These are phyloP conservation scores for Parnassius glacialis DNA, from an alignment of 2,888 invertebrate species.

Conservation along the genomic window DNA sequence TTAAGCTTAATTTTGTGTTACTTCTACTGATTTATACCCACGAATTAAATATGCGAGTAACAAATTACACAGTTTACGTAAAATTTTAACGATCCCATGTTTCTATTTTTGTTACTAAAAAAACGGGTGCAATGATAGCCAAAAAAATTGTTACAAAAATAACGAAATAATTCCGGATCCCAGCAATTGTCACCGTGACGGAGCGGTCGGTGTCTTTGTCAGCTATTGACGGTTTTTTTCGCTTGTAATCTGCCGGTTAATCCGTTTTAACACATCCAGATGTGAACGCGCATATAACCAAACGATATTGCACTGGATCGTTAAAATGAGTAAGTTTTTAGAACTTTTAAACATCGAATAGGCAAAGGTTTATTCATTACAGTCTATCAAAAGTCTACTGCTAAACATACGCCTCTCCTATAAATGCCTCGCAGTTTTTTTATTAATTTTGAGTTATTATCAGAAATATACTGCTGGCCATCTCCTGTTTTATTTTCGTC, in stretches of 20 bases:
- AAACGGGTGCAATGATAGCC: conserved; percentile 46
- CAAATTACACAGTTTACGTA: not conserved
- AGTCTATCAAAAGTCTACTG: no score
- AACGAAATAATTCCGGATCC: conserved; percentile 68
- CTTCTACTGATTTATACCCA: no score
- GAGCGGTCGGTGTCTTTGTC: conserved; percentile 73
- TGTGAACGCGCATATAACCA: conserved; percentile 52
- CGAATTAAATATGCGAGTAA: no score
- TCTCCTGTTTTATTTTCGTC: no score
- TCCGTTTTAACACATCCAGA: conserved; percentile 79
- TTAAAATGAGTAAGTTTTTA: not conserved
- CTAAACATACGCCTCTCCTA: no score
- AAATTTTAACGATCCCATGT: conserved; percentile 34
- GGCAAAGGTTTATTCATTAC: no score
- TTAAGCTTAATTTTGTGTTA: no score
- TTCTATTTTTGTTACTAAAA: conserved; percentile 42
- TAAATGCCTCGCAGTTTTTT: no score
- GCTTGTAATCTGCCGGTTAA: conserved; percentile 74
- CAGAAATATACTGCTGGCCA: no score
- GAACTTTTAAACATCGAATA: no score
- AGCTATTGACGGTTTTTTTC: conserved; percentile 48
- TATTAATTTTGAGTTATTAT: no score
- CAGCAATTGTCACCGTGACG: conserved; percentile 75
- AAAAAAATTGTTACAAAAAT: conserved; percentile 52
- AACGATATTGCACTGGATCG: conserved; percentile 38